Evolutionary conservation across 2,113 vertebrate genomes (phyloP).

Genomic region (Ursus arctos): DNA sequence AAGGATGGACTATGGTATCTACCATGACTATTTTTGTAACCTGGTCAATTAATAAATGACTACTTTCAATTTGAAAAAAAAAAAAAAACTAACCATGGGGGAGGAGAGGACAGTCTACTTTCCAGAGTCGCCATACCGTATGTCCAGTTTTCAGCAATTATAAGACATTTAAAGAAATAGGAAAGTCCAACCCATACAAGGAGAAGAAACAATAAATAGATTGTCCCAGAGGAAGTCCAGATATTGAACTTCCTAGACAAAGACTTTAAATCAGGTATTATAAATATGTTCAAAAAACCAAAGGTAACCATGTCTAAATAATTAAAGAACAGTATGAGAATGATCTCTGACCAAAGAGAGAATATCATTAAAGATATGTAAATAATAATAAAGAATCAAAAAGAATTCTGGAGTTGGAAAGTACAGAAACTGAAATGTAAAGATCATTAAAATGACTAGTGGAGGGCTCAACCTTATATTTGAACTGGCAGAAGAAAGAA

Average conservation of each 20-base stretch:
- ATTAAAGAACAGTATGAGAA: background rate
- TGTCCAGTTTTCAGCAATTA: background rate
- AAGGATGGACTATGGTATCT: no score
- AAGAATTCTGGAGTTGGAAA: background rate
- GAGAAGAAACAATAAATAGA: background rate
- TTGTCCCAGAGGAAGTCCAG: no score
- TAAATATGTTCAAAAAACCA: no score
- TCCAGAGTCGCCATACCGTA: background rate
- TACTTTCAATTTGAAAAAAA: no score
- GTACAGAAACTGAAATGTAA: background rate
- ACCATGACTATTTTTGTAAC: no score
- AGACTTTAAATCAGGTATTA: no score
- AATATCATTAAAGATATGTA: background rate
- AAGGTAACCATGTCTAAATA: background rate
- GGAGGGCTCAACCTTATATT: no score
- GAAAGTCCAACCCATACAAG: background rate
- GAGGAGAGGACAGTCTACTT: no score
- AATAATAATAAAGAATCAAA: background rate
- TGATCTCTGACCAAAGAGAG: background rate
- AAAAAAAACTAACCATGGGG: no score
- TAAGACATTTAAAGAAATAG: background rate
- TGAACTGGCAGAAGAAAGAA: background rate
- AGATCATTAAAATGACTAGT: background rate
- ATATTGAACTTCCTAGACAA: no score
- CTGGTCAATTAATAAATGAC: no score